These are phyloP conservation scores for Caenorhabditis macrosperma DNA, from an alignment of 2,888 invertebrate genomes.

Conservation along the genomic window DNA sequence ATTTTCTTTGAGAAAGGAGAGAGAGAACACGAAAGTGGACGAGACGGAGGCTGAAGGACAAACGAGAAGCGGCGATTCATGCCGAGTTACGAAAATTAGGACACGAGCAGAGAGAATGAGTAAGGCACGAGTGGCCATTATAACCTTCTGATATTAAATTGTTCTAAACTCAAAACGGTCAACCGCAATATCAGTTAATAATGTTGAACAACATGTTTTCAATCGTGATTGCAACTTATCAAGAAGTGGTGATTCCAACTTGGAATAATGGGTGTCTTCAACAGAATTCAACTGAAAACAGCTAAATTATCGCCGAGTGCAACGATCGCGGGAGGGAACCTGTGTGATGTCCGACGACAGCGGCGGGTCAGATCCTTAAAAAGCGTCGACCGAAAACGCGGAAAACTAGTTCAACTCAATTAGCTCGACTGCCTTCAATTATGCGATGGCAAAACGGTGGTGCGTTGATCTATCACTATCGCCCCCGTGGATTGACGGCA, in stretches of 20 bases:
- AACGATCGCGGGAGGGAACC: conserved; percentile 4
- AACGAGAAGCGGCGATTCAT: background rate
- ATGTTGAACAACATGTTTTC: conserved; percentile 11
- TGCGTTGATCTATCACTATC: conserved; percentile 30
- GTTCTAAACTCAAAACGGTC: too few species aligned
- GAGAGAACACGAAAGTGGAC: background rate
- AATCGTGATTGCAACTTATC: conserved; percentile 2
- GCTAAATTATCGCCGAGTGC: background rate
- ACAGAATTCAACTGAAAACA: background rate
- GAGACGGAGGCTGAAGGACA: background rate
- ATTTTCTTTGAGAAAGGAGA: background rate
- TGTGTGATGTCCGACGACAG: conserved; percentile 22
- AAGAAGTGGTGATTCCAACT: background rate
- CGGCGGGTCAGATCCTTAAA: conserved; percentile 15
- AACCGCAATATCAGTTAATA: too few species aligned
- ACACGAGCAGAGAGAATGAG: background rate
- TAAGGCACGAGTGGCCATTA: too few species aligned
- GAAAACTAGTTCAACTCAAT: conserved; percentile 57
- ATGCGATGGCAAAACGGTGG: conserved; percentile 35
- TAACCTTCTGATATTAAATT: too few species aligned
- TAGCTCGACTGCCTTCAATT: conserved; percentile 35
- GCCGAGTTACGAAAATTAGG: too few species aligned
- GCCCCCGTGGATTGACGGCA: background rate
- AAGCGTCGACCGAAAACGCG: conserved; percentile 1
- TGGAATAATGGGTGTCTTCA: background rate